Base-by-base conservation (phyloP, 1,140 invertebrate genomes). In the Micrasema minimum region DNA sequence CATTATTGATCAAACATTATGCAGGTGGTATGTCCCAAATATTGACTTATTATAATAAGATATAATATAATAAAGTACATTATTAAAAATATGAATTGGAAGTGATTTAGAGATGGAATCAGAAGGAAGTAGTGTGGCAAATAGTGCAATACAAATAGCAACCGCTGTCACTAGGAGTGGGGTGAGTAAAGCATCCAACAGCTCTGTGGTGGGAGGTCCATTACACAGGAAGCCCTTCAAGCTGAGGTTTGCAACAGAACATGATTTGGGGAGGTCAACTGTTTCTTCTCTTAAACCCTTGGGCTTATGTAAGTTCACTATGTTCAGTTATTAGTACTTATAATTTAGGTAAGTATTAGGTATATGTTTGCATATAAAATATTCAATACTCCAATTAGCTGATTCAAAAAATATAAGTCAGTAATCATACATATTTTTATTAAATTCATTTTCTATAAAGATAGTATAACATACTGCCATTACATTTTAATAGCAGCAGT, bases 1-100 rank as follows among this genome's bases (percentile, higher is more conserved):
- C 61, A 50, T 61, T 79, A 79, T 80, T 77, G 79, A 80, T 79
- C 75, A 77, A 79, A 79, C 77, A 78, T 67, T n/a, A 35, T 45
- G 26, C 37, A 26, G 55, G 22, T 46, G 37, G n/a, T 41, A 41
- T 38, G 55, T 43, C 9, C 10, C 55, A 41, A 31, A 38, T 59
- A 59, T 38, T 59, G 55, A 59, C 55, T 59, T 64, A 64, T 45
- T 46, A 12, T 57, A 35, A 57, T 57, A 31, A 31, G 26, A 59
- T 38, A 38, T 18, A 59, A 41, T 57, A 57, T 57, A 45, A 46
- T 46, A 50, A 43, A 20, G 53, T 45, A 6, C 10, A 23, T 72
- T 61, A 35, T 26, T 31, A 55, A 70, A 57, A 68, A 65, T 72
- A 31, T 31, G 7, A 31, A 31, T 2, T 31, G 7, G 7, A 31